phyloP scores from a whole-genome alignment of 2,113 vertebrate species.

The Hassar affinis region DNA sequence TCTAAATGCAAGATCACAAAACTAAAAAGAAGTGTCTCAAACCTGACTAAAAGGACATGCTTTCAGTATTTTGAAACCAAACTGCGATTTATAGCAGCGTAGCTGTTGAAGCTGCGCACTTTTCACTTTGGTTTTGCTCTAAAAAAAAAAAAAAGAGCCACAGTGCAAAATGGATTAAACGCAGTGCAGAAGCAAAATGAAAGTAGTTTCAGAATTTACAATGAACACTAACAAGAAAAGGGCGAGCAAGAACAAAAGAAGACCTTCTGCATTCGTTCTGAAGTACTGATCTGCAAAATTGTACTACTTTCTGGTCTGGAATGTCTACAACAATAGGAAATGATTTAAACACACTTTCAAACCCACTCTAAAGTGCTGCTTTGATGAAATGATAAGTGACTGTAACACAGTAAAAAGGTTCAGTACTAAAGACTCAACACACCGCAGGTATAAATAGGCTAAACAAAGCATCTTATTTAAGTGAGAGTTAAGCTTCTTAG shows the following conservation, averaged over 20 bases:
- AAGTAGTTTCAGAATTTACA: neutral
- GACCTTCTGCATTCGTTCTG: neutral
- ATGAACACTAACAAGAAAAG: neutral
- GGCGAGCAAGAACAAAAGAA: neutral
- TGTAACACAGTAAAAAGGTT: neutral
- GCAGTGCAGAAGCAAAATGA: neutral
- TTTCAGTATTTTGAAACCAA: slow-evolving; percentile 18
- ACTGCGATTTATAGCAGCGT: slow-evolving; percentile 47
- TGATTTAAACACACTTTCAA: neutral
- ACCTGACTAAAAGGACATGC: neutral
- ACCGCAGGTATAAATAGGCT: neutral
- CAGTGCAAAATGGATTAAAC: slow-evolving; percentile 27
- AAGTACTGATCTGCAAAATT: neutral
- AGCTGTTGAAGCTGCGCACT: slow-evolving; percentile 40
- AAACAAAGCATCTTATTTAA: neutral
- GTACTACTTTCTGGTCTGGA: neutral
- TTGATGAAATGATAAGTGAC: neutral
- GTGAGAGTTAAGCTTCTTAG: neutral
- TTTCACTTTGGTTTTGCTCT: slow-evolving; percentile 22
- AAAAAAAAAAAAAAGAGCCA: neutral
- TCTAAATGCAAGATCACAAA: neutral
- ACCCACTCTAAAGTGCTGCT: neutral
- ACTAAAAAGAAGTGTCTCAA: too few relatives aligned
- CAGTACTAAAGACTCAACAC: neutral
- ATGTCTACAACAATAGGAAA: neutral